Evolutionary conservation across 2,113 vertebrate genomes (phyloP), one percentile per base, ranked within the genome.

Genomic region (Apteryx owenii): DNA sequence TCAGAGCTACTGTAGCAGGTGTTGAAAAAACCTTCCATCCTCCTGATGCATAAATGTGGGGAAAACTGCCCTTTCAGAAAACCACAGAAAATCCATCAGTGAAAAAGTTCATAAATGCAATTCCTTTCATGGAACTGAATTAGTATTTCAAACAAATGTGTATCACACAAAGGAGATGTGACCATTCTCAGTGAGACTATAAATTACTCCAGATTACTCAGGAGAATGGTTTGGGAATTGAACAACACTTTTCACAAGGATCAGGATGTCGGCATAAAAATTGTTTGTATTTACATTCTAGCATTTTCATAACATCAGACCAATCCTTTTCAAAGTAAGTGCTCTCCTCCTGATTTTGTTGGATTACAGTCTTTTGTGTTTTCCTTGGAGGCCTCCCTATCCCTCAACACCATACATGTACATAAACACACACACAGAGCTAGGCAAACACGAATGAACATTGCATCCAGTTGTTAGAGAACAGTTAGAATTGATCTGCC

Each of bases 231-330:
- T 92, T 85, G 80, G 91, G 85, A 91, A 96, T 92, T 75, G 22
- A 92, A 61, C 82, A 87, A 26, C 81, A 54, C 20, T 68, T 79
- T 85, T 68, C 54, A 79, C 44, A 80, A 51, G 53, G 70, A 65
- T 71, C 82, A 88, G 68, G 42, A 90, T 42, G 38, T 25, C 36
- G 17, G 61, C 81, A 90, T 53, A 31, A 81, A 90, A 95, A 70
- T 33, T 68, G 65, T 94, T 96, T 96, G 25, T 96, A 71, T 97
- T 97, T 97, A 97, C 86, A 92, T 97, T 94, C 91, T 86, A 88
- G 62, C 22, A 84, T 92, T 95, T 95, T 89, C 81, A 66, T 65
- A 94, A 92, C 88, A 96, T 91, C 81, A 90, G 21, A 53, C 53
- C 38, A 50, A 93, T 60, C 51, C 58, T 13, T 81, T 81, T 89